A percentile compares a stretch with the other conserved stretches of the same genome.
phyloP scores from a whole-genome alignment of 1,140 invertebrate species.

The Bombus picipes region DNA sequence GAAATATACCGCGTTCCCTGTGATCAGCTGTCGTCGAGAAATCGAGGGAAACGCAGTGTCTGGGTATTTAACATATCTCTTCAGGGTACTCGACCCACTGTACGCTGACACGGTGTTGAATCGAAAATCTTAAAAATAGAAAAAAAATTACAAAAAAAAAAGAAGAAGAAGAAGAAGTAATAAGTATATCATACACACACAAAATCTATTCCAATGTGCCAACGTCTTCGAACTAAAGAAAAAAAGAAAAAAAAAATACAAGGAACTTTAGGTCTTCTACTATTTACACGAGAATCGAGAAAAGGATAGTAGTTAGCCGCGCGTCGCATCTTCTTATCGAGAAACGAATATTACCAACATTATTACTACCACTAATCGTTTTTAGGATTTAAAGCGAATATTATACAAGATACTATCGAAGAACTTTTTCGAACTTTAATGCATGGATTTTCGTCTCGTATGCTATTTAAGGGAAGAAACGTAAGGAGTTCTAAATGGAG shows the following conservation, averaged over 20 bases:
- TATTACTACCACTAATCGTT: constrained; percentile 66
- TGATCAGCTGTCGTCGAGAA: constrained; percentile 55
- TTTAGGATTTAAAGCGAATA: constrained; percentile 59
- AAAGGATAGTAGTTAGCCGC: constrained; percentile 62
- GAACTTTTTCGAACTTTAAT: constrained; percentile 68
- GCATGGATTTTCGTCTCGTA: constrained; percentile 76
- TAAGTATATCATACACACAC: constrained; percentile 40
- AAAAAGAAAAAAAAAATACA: constrained; percentile 31
- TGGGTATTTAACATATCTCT: constrained; percentile 75
- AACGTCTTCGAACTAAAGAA: constrained; percentile 76
- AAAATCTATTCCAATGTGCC: constrained; percentile 80
- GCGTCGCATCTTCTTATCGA: constrained; percentile 74
- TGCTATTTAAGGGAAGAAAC: constrained; percentile 57
- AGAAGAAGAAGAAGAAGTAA: not conserved
- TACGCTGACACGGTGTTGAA: constrained; percentile 50
- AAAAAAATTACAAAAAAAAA: constrained; percentile 4
- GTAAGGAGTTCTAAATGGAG: constrained; percentile 17
- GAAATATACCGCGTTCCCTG: not conserved
- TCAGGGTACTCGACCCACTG: constrained; percentile 71
- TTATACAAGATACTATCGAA: constrained; percentile 53
- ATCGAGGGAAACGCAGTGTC: constrained; percentile 22
- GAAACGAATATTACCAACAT: constrained; percentile 69
- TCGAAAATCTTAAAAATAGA: constrained; percentile 34
- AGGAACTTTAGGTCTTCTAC: constrained; percentile 74
- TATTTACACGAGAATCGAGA: constrained; percentile 73